Evolutionary conservation across 2,888 invertebrate genomes (phyloP).

Genomic region (Carterocephalus palaemon): DNA sequence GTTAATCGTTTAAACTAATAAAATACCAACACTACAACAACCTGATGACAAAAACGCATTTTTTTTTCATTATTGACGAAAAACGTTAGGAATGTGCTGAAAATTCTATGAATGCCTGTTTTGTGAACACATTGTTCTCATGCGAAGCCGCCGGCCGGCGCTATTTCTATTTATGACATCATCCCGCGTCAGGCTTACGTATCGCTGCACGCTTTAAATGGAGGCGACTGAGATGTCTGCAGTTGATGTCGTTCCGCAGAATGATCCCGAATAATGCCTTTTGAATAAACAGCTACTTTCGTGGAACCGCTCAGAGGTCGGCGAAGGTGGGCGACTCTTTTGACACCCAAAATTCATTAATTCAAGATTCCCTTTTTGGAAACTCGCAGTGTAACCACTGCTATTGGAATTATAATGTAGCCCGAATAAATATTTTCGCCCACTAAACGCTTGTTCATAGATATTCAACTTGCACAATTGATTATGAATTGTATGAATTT

Average conservation of each 20-base stretch:
- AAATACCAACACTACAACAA: too few relatives aligned
- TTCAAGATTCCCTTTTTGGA: constrained; percentile 74
- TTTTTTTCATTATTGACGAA: constrained; percentile 35
- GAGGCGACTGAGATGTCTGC: constrained; percentile 75
- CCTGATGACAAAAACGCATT: constrained; percentile 37
- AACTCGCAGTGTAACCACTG: constrained; percentile 53
- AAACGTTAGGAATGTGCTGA: constrained; percentile 44
- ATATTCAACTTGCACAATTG: constrained; percentile 32
- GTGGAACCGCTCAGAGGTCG: constrained; percentile 49
- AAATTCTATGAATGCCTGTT: constrained; percentile 55
- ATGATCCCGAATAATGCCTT: constrained; percentile 74
- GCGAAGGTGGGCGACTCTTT: constrained; percentile 57
- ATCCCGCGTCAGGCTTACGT: constrained; percentile 77
- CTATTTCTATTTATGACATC: constrained; percentile 81
- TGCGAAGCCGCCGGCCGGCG: constrained; percentile 61
- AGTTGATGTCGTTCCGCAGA: constrained; percentile 74
- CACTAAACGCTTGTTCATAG: constrained; percentile 30
- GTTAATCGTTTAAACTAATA: too few relatives aligned
- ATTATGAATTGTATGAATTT: constrained; percentile 24
- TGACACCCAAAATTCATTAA: constrained; percentile 68
- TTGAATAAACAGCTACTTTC: constrained; percentile 60
- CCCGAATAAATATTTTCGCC: constrained; percentile 37
- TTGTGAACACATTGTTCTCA: constrained; percentile 62
- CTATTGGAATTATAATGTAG: constrained; percentile 59
- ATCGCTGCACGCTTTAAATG: constrained; percentile 80